These are phyloP conservation scores for Hypotaenidia philippensis DNA, from an alignment of 2,797 vertebrate genomes.

Conservation along the genomic window DNA sequence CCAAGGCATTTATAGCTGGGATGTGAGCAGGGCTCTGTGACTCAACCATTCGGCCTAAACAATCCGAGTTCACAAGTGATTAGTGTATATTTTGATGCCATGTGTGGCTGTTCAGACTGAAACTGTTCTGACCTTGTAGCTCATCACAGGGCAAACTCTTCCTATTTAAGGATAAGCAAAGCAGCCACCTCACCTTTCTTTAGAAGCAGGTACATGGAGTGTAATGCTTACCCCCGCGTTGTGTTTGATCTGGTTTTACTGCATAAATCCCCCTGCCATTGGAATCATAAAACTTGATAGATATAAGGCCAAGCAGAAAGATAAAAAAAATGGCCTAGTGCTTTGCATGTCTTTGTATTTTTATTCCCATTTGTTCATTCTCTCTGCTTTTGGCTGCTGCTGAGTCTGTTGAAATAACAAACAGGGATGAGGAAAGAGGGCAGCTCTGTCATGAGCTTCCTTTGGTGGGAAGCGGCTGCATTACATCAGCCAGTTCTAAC, in stretches of 20 bases:
- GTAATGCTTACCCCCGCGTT: not conserved
- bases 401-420: slow-evolving; percentile 58
- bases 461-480: not conserved
- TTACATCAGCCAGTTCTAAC: not conserved
- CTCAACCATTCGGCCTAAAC: not conserved
- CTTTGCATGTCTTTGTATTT: slow-evolving; percentile 22
- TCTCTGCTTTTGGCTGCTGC: slow-evolving; percentile 10
- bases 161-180: not conserved
- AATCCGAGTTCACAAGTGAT: not conserved
- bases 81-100: not conserved
- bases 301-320: not conserved
- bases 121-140: not conserved
- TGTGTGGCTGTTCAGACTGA: not conserved
- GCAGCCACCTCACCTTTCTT: not conserved
- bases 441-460: not conserved
- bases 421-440: slow-evolving; percentile 37
- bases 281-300: not conserved
- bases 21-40: not conserved
- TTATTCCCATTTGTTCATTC: slow-evolving; percentile 31
- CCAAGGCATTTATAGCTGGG: not conserved
- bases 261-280: not conserved
- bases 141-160: not conserved
- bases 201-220: not conserved
- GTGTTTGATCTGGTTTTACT: not conserved
- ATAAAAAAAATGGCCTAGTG: not conserved